Evolutionary conservation across 2,888 invertebrate species (phyloP).

Genomic region (Darwinula stevensoni): DNA sequence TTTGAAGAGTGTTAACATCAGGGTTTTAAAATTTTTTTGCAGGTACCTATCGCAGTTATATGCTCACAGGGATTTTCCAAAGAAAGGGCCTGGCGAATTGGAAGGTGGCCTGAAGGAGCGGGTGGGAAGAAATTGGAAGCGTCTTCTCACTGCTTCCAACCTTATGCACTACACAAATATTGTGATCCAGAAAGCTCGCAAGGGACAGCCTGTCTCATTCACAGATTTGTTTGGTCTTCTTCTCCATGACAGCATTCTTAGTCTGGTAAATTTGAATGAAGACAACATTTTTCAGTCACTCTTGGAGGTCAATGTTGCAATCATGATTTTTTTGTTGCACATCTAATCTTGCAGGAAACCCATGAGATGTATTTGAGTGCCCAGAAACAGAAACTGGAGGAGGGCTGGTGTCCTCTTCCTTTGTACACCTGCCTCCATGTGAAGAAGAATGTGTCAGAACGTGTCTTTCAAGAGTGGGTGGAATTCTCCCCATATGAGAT

Average conservation of each 20-base stretch:
- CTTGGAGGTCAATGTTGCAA: no score
- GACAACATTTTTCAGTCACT: no score
- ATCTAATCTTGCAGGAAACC: no score
- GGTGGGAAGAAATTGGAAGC: conserved; percentile 15
- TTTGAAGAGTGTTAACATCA: no score
- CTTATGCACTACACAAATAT: conserved; percentile 14
- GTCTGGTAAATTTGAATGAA: no score
- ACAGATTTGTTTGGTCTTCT: conserved; percentile 20
- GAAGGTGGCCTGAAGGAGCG: conserved; percentile 15
- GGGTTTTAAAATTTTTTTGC: conserved; percentile 6
- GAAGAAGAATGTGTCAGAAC: conserved; percentile 18
- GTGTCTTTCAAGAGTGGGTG: conserved; percentile 20
- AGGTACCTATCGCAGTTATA: conserved; percentile 19
- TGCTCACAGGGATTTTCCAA: conserved; percentile 17
- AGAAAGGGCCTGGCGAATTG: conserved; percentile 15
- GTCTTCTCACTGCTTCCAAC: conserved; percentile 13
- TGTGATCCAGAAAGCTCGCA: conserved; percentile 15
- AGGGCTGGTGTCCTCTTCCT: conserved; percentile 16
- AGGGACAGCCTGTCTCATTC: conserved; percentile 19
- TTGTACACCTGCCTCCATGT: conserved; percentile 19
- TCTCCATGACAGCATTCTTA: conserved; percentile 16
- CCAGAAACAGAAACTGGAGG: conserved; percentile 14
- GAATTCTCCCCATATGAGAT: conserved; percentile 21
- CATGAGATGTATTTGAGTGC: no score
- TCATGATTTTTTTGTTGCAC: no score